These are phyloP conservation scores for Epizoanthus ramosus DNA, from an alignment of 92 coral and sea anemone genomes.

Conservation along the genomic window DNA sequence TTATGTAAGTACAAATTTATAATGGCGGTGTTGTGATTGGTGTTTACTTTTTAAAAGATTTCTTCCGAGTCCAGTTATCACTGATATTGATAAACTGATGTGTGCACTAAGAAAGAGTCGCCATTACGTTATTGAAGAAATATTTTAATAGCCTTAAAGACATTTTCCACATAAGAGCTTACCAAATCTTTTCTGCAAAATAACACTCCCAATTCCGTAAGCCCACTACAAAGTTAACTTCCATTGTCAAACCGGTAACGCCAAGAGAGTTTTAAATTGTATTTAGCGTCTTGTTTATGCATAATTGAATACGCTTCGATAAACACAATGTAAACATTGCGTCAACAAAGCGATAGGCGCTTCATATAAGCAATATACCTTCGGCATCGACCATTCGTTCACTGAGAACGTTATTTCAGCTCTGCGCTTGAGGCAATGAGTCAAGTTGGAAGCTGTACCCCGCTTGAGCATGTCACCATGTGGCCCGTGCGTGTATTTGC, in stretches of 20 bases:
- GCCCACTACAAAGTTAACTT: not conserved
- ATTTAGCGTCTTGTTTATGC: not conserved
- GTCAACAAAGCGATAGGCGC: not conserved
- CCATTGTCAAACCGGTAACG: constrained; percentile 16
- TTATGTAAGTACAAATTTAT: not conserved
- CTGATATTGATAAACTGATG: not conserved
- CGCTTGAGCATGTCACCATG: not conserved
- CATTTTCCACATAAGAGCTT: not conserved
- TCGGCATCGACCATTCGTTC: not conserved
- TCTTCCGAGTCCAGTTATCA: constrained; percentile 36
- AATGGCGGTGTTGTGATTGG: not conserved
- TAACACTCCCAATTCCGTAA: constrained; percentile 34
- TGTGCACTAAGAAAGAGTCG: not conserved
- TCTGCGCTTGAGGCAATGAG: not conserved
- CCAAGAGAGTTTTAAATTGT: not conserved
- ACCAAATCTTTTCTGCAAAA: not conserved
- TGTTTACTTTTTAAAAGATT: constrained; percentile 10
- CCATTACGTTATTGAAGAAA: constrained; percentile 21
- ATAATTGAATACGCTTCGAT: constrained; percentile 1
- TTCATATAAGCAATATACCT: not conserved
- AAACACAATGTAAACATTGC: constrained; percentile 9
- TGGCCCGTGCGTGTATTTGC: not conserved
- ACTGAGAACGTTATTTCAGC: not conserved
- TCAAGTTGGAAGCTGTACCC: not conserved
- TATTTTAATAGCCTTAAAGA: not conserved